Base-by-base conservation (phyloP, 2,113 vertebrate species). In the Saccopteryx bilineata region DNA sequence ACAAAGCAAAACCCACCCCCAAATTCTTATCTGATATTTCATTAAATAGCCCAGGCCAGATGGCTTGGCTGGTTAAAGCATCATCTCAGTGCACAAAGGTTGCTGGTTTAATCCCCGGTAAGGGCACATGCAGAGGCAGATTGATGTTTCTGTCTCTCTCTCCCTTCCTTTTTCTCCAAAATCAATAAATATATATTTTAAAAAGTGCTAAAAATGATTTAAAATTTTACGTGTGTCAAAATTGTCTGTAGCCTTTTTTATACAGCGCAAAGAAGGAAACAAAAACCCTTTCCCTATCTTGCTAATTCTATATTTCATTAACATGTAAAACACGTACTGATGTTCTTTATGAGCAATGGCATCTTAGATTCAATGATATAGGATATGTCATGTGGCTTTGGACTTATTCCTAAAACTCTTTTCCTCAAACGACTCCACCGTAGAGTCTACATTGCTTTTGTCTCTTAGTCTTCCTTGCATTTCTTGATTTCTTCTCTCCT, bases 261-360 rank as follows among this genome's bases (percentile, higher is more conserved):
- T 80, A 39, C 0, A 63, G 12, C 60, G 3, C 71, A 83, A 71
- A 79, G 26, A 48, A 65, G 31, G 46, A 86, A 89, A 66, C 31
- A 89, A 89, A 89, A 86, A 28, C 31, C 14, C n/a, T 75, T 58
- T 63, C 46, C 17, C 3, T 1, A 19, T 9, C 23, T 76, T 56
- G 86, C 83, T 72, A 90, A 19, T 85, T 90, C 31, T 72, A 0
- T 82, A 24, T 78, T 86, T 96, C 68, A 69, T 85, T 24, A 83
- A 23, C 17, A 69, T 54, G 50, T 68, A 50, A 15, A 92, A 48
- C 39, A 39, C 39, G 3, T 81, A 61, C 76, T 54, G 28, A 76
- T 18, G 24, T 56, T 23, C 17, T 19, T 65, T 72, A 12, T 76
- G 39, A 79, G n/a, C 48, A 61, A 18, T 19, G 61, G 5, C 13